Conservation (phyloP, 53 echinoderm and acorn worm species). For the Hippasteria phrygiana region DNA sequence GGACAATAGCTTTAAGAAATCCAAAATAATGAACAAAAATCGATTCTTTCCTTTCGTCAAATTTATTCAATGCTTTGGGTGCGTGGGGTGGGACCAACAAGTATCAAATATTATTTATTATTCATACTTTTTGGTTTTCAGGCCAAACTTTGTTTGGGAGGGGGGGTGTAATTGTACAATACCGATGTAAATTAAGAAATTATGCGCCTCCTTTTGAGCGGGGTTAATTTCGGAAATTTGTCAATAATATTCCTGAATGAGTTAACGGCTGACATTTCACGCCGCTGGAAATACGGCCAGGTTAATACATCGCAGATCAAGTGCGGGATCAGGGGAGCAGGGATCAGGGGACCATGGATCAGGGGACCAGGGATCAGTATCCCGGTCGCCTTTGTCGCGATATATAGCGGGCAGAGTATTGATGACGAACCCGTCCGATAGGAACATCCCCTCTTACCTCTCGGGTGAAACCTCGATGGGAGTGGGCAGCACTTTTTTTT, state of each 20-base stretch:
- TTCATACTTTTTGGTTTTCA: too few species aligned
- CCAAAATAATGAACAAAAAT: too few species aligned
- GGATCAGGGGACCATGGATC: neutral
- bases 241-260: conserved; percentile 11
- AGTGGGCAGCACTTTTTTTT: conserved; percentile 26
- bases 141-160: too few species aligned
- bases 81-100: too few species aligned
- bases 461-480: conserved; percentile 8
- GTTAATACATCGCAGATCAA: conserved; percentile 33
- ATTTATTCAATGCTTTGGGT: too few species aligned
- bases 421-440: neutral
- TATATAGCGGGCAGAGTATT: neutral
- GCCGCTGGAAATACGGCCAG: conserved; percentile 5
- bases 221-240: conserved; percentile 51
- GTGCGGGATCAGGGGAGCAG: conserved; percentile 10
- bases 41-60: too few species aligned
- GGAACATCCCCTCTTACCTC: neutral
- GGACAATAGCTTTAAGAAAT: too few species aligned
- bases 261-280: conserved; percentile 17
- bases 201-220: neutral
- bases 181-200: neutral
- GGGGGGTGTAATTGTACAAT: too few species aligned
- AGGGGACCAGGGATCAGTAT: conserved; percentile 31
- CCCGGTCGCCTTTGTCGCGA: neutral
- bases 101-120: too few species aligned